These are phyloP conservation scores for Tyrannus savana DNA, from an alignment of 2,113 vertebrate genomes.

Conservation along the genomic window DNA sequence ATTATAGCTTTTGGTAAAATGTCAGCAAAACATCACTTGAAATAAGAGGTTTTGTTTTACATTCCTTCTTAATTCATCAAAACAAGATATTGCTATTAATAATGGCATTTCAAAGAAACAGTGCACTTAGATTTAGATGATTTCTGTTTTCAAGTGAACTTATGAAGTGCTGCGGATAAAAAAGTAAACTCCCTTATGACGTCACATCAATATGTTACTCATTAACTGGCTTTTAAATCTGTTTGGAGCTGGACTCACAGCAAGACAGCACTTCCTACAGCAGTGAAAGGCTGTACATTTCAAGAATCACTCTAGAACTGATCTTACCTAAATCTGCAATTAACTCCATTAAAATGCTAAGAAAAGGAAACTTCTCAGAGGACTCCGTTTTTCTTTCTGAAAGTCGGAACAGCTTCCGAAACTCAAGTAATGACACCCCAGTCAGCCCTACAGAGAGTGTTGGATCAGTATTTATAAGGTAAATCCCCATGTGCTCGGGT, in stretches of 20 bases:
- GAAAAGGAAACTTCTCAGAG: constrained; percentile 36
- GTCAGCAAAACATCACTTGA: not conserved
- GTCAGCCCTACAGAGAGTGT: constrained; percentile 49
- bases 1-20: not conserved
- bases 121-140: not conserved
- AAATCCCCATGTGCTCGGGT: not conserved
- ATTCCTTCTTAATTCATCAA: not conserved
- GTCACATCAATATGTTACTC: constrained; percentile 65
- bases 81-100: not conserved
- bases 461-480: constrained; percentile 71
- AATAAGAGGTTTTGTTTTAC: not conserved
- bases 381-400: constrained; percentile 49
- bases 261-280: constrained; percentile 37
- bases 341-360: constrained; percentile 21
- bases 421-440: not conserved
- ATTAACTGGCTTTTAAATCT: constrained; percentile 70
- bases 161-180: not conserved
- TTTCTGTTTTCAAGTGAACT: not conserved
- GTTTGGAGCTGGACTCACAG: constrained; percentile 20
- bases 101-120: not conserved
- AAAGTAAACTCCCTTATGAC: constrained; percentile 29
- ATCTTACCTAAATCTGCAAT: not conserved
- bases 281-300: not conserved
- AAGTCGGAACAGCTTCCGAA: not conserved
- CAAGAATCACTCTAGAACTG: not conserved